Percentiles rank a stretch among this genome's conserved stretches.
phyloP scores from a whole-genome alignment of 2,797 vertebrate species.

The Enteromius anoplus region DNA sequence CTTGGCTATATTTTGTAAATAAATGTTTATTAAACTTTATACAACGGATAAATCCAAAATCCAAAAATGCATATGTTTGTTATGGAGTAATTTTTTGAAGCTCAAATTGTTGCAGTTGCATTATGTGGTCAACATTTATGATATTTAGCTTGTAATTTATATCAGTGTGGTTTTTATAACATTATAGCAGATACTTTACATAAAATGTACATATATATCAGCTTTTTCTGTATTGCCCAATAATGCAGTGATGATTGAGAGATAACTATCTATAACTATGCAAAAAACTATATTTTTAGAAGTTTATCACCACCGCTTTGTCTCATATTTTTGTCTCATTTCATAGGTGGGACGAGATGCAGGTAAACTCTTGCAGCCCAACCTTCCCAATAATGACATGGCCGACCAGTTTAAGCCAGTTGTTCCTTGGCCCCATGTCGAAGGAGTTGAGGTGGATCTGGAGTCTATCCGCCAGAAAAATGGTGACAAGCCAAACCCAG shows the following conservation, averaged over 20 bases:
- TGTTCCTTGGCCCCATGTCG: conserved; percentile 96
- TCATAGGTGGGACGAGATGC: conserved; percentile 80
- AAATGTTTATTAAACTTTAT: background rate
- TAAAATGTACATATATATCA: background rate
- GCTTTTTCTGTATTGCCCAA: background rate
- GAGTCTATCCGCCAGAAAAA: conserved; percentile 90
- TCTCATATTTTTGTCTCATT: conserved; percentile 3
- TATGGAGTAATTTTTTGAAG: background rate
- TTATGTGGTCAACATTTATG: background rate
- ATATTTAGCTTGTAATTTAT: background rate
- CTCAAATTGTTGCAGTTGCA: background rate
- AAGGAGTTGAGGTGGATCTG: conserved; percentile 96
- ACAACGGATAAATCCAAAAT: background rate
- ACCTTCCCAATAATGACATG: conserved; percentile 73
- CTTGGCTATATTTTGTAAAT: background rate
- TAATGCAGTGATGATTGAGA: background rate
- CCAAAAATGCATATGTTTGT: background rate
- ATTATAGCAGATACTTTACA: background rate
- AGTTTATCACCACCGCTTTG: background rate
- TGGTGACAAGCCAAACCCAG: conserved; percentile 75
- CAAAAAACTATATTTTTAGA: background rate
- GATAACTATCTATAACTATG: background rate
- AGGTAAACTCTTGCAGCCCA: conserved; percentile 71
- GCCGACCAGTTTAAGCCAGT: conserved; percentile 89
- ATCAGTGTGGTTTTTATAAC: background rate